A percentile compares a stretch with the other conserved stretches of the same genome.
Conservation (phyloP, 2,797 vertebrate genomes). For the Neostethus bicornis region DNA sequence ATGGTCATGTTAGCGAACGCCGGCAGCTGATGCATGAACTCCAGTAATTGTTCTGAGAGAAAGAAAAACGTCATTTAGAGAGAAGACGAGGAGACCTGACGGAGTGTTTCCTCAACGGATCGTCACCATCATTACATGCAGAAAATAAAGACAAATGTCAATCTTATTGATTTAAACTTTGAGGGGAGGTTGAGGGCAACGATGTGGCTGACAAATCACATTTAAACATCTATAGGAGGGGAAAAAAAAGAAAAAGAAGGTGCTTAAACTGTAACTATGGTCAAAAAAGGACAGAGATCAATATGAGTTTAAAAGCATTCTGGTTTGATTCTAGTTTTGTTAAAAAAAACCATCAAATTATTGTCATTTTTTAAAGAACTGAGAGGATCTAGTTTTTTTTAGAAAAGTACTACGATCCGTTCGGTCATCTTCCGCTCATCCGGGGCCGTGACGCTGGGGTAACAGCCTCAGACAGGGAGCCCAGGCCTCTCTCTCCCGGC, state of each 20-base stretch:
- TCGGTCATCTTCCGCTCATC: too few relatives aligned
- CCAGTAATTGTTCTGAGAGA: slow-evolving; percentile 94
- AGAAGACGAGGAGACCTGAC: too few relatives aligned
- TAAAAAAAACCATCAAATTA: too few relatives aligned
- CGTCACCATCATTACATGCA: slow-evolving; percentile 32
- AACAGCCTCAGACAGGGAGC: too few relatives aligned
- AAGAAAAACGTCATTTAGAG: slow-evolving; percentile 24
- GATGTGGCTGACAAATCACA: slow-evolving; percentile 40
- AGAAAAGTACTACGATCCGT: too few relatives aligned
- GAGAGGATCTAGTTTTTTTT: too few relatives aligned
- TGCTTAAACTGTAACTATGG: slow-evolving; percentile 3
- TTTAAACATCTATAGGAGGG: slow-evolving; percentile 27
- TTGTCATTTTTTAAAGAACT: too few relatives aligned
- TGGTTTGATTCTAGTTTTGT: too few relatives aligned
- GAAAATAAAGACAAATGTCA: slow-evolving; percentile 44
- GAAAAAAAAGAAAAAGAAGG: slow-evolving; percentile 13
- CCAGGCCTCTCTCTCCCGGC: too few relatives aligned
- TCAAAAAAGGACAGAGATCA: not conserved
- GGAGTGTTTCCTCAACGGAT: too few relatives aligned
- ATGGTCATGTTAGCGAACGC: slow-evolving; percentile 99
- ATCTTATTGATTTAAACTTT: slow-evolving; percentile 39
- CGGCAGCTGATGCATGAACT: slow-evolving; percentile 99
- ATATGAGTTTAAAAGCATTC: too few relatives aligned
- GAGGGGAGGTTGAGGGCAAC: slow-evolving; percentile 28
- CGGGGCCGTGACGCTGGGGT: too few relatives aligned